Evolutionary conservation across 2,113 vertebrate genomes (phyloP), one percentile per base, ranked within the genome.

Genomic region (Pleuronectes platessa): DNA sequence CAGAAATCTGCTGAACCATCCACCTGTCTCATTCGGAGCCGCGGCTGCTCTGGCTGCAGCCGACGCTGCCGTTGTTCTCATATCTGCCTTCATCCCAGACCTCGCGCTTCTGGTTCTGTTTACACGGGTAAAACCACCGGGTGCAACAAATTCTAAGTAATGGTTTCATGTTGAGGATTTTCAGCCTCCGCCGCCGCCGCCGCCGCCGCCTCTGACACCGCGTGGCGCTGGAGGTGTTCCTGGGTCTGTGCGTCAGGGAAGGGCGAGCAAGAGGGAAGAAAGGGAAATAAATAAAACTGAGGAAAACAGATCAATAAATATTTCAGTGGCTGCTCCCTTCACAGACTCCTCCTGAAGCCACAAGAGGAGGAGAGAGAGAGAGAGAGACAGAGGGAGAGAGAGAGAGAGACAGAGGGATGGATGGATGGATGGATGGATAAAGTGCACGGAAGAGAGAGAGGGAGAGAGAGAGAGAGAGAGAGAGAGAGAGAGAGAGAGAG

Each of bases 231-330:
- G 78, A 83, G 89, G 81, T 86, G 88, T 68, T 86, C 61, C 61
- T 63, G 61, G 83, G 88, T 82, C 74, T 70, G 66, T 3, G 69
- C 11, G 31, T 54, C 68, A 70, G 58, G 78, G 62, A 71, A 66
- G 68, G 76, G 53, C 72, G 80, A 65, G 83, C 47, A 42, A 70
- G 61, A 65, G 71, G 62, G 61, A 71, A 71, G 80, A 76, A 75
- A 72, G 83, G 82, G 76, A 90, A 92, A 90, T 91, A 91, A 92
- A 91, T 90, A 90, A 89, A 93, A 85, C 78, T 82, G 75, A 81
- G 83, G 86, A 94, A 93, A 93, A 93, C 93, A 93, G 94, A 94
- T 95, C 94, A 88, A 95, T 95, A 94, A 93, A 95, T 94, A 95
- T 95, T 94, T 94, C 91, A 95, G 91, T 89, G 92, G 92, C 92